phyloP scores from a whole-genome alignment of 2,888 invertebrate genomes.

The Sipha maydis region DNA sequence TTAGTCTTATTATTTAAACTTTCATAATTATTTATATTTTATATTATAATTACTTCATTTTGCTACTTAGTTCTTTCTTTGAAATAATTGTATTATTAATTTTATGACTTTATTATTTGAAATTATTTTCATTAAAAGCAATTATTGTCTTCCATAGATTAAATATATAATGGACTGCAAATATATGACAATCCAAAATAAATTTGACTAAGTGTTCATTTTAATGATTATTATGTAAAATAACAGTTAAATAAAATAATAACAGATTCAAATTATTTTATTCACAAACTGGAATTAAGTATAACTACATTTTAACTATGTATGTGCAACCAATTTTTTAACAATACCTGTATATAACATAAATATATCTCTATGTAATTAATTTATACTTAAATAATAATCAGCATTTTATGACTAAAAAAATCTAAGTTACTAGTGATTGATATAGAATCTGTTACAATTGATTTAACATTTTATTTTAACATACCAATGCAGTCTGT shows the following conservation, averaged over 20 bases:
- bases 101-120: background rate
- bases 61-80: background rate
- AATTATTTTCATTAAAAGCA: conserved; percentile 23
- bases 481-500: background rate
- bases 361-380: background rate
- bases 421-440: background rate
- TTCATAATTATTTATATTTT: conserved; percentile 2
- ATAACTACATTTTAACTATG: background rate
- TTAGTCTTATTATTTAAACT: background rate
- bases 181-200: conserved; percentile 26
- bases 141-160: conserved; percentile 46
- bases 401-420: background rate
- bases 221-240: background rate
- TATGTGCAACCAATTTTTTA: background rate
- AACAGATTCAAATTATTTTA: background rate
- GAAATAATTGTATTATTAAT: background rate
- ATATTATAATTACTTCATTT: conserved; percentile 26
- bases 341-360: no score
- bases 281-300: background rate
- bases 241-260: background rate
- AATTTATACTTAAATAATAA: background rate
- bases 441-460: background rate
- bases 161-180: conserved; percentile 6
- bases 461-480: background rate
- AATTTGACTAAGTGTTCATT: background rate